These are phyloP conservation scores for Drosophila vallismaia DNA, from an alignment of 2,888 invertebrate species.

Conservation along the genomic window DNA sequence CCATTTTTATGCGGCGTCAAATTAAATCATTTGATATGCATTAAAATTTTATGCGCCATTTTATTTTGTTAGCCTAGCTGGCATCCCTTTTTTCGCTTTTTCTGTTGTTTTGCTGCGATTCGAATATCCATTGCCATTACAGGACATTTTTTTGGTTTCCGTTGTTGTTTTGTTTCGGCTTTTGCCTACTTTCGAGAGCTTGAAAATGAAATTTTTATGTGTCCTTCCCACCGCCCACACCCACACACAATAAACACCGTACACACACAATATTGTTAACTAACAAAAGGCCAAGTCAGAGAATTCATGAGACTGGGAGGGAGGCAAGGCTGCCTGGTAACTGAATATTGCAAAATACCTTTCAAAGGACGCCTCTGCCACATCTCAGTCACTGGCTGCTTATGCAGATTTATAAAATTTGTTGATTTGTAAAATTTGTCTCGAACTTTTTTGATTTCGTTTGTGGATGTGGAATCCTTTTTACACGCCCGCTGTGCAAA, in stretches of 20 bases:
- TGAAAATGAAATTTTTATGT: conserved; percentile 56
- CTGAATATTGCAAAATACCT: conserved; percentile 62
- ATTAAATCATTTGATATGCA: conserved; percentile 77
- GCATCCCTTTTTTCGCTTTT: conserved; percentile 1
- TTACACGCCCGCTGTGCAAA: conserved; percentile 41
- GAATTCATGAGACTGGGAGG: conserved; percentile 55
- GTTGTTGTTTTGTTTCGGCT: conserved; percentile 44
- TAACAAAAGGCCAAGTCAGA: conserved; percentile 43
- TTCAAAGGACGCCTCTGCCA: conserved; percentile 21
- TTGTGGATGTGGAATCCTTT: conserved; percentile 33
- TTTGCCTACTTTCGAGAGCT: conserved; percentile 67
- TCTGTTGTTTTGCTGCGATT: conserved; percentile 11
- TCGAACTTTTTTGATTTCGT: conserved; percentile 42
- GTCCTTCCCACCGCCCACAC: background rate
- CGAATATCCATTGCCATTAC: conserved; percentile 34
- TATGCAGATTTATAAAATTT: conserved; percentile 46
- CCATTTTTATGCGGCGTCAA: conserved; percentile 51
- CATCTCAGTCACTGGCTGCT: conserved; percentile 5
- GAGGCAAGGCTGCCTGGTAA: conserved; percentile 38
- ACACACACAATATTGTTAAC: conserved; percentile 15
- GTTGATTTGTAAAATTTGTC: conserved; percentile 39
- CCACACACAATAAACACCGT: background rate
- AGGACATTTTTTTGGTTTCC: conserved; percentile 45
- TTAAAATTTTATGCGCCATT: conserved; percentile 67
- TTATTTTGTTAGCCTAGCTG: conserved; percentile 47